Base-by-base conservation (phyloP, 2,888 invertebrate genomes). In the Brassicogethes aeneus region DNA sequence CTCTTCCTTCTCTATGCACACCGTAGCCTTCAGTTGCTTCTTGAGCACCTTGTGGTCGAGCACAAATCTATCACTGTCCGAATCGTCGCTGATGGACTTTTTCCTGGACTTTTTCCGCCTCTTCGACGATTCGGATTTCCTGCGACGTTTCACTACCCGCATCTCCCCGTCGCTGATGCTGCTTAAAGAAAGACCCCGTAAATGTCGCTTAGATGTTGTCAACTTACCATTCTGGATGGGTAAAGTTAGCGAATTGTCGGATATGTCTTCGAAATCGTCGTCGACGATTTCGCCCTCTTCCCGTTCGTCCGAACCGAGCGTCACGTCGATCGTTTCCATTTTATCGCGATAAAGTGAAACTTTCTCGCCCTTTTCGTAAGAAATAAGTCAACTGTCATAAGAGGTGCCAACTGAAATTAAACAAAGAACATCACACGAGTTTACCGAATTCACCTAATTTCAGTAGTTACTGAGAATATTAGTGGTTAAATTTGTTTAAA, bases 21-120 rank as follows among this genome's bases (percentile, higher is more conserved):
- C 72, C 37, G 77, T 76, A 59, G 76, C 68, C 46, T 73, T 74
- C 45, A 78, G 58, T 59, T 73, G 74, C 47, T 68, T 64, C 33
- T 60, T 47, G 10, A 56, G 37, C 37, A 36, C 44, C 32, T 34
- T 47, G 49, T 51, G 44, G 16, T 58, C 16, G 49, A 45, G 23
- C 43, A 47, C 44, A n/a, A n/a, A n/a, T 53, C 57, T 38, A 50
- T 52, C 49, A 39, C 54, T 56, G 16, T 61, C 60, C n/a, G 57
- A 54, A 37, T 48, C 49, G 15, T 36, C 37, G 36, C 14, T 39
- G 2, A 34, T 10, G 10, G 12, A 16, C 5, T 30, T 36, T 2
- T 15, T 16, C 16, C 30, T 15, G 13, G 31, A 10, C 13, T 42
- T 46, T 36, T 15, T 40, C 16, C 30, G 41, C 35, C 23, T 30